Conservation (phyloP, 2,113 vertebrate species). For the Andinoacara biseriatus region DNA sequence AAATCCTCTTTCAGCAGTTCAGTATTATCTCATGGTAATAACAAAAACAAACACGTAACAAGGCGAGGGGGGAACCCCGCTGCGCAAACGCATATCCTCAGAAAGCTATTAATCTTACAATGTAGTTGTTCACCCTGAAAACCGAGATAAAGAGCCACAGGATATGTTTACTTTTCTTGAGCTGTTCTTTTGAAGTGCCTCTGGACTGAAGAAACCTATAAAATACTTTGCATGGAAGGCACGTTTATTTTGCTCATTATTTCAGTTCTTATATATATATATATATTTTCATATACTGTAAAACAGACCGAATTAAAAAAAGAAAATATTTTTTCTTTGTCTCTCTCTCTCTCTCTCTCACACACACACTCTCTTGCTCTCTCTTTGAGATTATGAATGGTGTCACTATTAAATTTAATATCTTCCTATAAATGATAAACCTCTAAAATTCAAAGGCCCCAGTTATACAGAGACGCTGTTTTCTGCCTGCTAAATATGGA, state of each 20-base stretch:
- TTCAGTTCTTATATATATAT: neutral
- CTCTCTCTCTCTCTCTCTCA: neutral
- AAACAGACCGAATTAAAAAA: neutral
- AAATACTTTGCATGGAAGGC: neutral
- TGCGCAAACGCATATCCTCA: conserved; percentile 75
- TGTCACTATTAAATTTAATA: neutral
- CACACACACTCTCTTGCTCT: too few species aligned
- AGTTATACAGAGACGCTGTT: conserved; percentile 23
- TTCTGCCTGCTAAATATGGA: conserved; percentile 19
- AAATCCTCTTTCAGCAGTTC: conserved; percentile 61
- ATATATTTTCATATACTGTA: neutral
- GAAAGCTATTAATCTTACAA: conserved; percentile 79
- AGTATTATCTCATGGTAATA: conserved; percentile 73
- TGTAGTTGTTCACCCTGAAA: conserved; percentile 80
- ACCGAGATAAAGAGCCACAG: conserved; percentile 80
- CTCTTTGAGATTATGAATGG: conserved; percentile 5
- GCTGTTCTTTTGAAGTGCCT: conserved; percentile 67
- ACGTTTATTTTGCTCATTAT: conserved; percentile 17
- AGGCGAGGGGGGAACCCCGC: conserved; percentile 72
- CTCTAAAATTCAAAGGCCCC: conserved; percentile 12
- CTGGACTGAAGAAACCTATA: conserved; percentile 23
- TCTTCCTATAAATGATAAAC: neutral
- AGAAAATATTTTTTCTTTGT: neutral
- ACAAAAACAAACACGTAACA: conserved; percentile 80
- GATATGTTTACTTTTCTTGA: conserved; percentile 80